Percentiles rank a stretch among this genome's conserved stretches.
Conservation (phyloP, 2,888 invertebrate species). For the Ditula angustiorana region DNA sequence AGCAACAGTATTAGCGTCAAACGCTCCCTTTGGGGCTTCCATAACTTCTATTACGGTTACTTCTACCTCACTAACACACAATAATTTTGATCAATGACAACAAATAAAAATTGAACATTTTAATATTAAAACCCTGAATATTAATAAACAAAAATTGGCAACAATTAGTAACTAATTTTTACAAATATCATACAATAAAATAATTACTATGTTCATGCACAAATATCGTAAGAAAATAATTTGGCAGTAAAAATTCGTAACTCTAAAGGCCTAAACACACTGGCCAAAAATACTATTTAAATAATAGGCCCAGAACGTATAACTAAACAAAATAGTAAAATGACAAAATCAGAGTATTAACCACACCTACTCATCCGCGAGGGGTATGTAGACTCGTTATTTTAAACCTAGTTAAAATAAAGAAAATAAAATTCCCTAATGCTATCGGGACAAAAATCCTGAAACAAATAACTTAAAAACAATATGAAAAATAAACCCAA, state of each 20-base stretch:
- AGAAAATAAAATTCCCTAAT: constrained; percentile 85
- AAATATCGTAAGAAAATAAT: constrained; percentile 85
- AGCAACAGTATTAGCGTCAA: constrained; percentile 84
- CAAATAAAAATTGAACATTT: constrained; percentile 82
- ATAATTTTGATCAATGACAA: constrained; percentile 85
- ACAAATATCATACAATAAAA: constrained; percentile 82
- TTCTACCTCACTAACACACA: constrained; percentile 83
- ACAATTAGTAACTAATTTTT: constrained; percentile 83
- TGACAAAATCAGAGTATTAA: constrained; percentile 83
- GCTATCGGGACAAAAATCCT: constrained; percentile 86
- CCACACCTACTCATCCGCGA: constrained; percentile 78
- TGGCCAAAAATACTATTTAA: constrained; percentile 83
- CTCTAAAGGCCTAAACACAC: constrained; percentile 83
- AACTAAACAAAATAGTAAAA: constrained; percentile 82
- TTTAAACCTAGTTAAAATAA: constrained; percentile 81
- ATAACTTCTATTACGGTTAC: constrained; percentile 82
- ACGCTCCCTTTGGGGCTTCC: constrained; percentile 84
- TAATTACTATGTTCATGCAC: constrained; percentile 85
- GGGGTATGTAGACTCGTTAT: constrained; percentile 74
- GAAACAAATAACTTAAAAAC: constrained; percentile 86
- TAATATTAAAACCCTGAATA: constrained; percentile 84
- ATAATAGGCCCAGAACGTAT: constrained; percentile 82
- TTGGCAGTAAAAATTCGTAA: constrained; percentile 86
- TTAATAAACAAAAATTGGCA: constrained; percentile 83
- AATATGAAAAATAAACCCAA: constrained; percentile 84